A percentile compares a stretch with the other conserved stretches of the same genome.
These are phyloP conservation scores for Misgurnus mizolepis DNA, from an alignment of 2,113 vertebrate species.

Conservation along the genomic window DNA sequence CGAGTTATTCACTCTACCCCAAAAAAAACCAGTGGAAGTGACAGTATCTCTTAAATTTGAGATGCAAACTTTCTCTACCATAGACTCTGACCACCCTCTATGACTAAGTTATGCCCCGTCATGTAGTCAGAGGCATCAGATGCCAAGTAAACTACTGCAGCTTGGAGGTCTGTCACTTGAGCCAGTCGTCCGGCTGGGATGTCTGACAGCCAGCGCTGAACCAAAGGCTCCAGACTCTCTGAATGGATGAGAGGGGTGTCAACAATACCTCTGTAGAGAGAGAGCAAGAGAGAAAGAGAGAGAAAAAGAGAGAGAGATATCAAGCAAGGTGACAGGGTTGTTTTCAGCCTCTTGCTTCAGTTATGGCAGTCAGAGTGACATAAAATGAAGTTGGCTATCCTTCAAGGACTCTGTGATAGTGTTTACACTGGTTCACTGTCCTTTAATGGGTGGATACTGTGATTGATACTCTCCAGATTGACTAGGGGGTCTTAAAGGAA, in stretches of 20 bases:
- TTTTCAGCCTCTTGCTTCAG: slow-evolving; percentile 63
- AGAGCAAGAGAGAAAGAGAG: slow-evolving; percentile 44
- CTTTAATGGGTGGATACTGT: slow-evolving; percentile 42
- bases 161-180: slow-evolving; percentile 84
- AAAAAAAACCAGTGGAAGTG: neutral
- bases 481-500: neutral
- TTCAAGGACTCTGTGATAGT: slow-evolving; percentile 59
- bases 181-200: slow-evolving; percentile 84
- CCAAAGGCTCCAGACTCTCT: slow-evolving; percentile 77
- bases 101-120: slow-evolving; percentile 91
- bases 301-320: slow-evolving; percentile 61
- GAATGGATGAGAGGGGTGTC: slow-evolving; percentile 84
- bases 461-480: slow-evolving; percentile 27
- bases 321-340: slow-evolving; percentile 70
- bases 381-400: slow-evolving; percentile 76
- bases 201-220: slow-evolving; percentile 80
- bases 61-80: slow-evolving; percentile 73
- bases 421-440: slow-evolving; percentile 61
- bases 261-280: slow-evolving; percentile 79
- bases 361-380: slow-evolving; percentile 61
- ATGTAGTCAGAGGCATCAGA: slow-evolving; percentile 82
- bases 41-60: slow-evolving; percentile 44
- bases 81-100: slow-evolving; percentile 85
- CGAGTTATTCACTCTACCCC: neutral
- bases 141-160: slow-evolving; percentile 82